Evolutionary conservation across 2,797 vertebrate genomes (phyloP).

Genomic region (Setipinna tenuifilis): DNA sequence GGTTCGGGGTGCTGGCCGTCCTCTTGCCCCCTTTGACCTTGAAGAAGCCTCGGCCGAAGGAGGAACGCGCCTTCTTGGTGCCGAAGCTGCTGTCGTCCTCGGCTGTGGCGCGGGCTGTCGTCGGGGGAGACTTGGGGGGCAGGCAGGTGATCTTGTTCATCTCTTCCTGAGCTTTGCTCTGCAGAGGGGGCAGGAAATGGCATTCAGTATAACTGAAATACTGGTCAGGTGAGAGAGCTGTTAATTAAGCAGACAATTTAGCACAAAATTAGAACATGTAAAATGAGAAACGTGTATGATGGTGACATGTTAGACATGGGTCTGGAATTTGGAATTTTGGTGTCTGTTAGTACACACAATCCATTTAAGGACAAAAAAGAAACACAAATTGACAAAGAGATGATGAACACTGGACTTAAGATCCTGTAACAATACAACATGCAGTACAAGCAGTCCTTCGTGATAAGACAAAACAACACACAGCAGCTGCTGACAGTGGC

Average conservation of each 20-base stretch:
- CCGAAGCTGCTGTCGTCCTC: constrained; percentile 89
- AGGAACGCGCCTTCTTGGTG: constrained; percentile 89
- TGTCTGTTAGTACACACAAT: background rate
- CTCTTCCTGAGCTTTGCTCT: constrained; percentile 76
- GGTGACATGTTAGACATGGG: background rate
- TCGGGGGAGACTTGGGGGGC: constrained; percentile 75
- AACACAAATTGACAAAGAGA: background rate
- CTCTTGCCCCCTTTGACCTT: constrained; percentile 93
- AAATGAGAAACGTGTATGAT: background rate
- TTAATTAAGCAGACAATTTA: no score
- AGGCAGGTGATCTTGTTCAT: constrained; percentile 73
- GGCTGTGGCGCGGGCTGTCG: constrained; percentile 61
- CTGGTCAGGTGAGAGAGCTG: no score
- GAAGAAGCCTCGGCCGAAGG: constrained; percentile 96
- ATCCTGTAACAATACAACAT: background rate
- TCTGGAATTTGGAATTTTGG: background rate
- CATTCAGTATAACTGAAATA: background rate
- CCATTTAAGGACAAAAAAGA: constrained; percentile 18
- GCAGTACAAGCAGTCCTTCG: background rate
- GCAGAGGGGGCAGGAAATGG: background rate
- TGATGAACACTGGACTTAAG: background rate
- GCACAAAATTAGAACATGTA: no score
- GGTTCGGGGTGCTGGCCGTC: constrained; percentile 86
- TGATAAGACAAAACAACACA: background rate
- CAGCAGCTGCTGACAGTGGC: constrained; percentile 2